A percentile compares a stretch with the other conserved stretches of the same genome.
These are phyloP conservation scores for Danaus melanippus DNA, from an alignment of 1,140 invertebrate genomes.

Conservation along the genomic window DNA sequence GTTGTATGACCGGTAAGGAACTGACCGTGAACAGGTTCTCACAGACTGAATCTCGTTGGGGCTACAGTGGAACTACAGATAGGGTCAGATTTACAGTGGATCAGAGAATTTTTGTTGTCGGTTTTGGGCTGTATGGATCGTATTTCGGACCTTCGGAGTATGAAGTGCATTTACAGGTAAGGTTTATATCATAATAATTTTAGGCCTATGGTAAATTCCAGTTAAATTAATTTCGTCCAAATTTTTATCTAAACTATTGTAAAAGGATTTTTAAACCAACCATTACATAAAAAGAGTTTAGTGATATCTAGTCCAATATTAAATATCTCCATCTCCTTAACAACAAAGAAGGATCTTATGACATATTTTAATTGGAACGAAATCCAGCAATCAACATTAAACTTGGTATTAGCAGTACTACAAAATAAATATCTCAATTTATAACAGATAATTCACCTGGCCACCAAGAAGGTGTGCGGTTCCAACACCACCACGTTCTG, in stretches of 20 bases:
- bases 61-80: constrained; percentile 90
- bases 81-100: constrained; percentile 89
- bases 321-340: too few relatives aligned
- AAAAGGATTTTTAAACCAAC: too few relatives aligned
- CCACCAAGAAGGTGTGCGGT: constrained; percentile 83
- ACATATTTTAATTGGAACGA: neutral
- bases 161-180: constrained; percentile 80
- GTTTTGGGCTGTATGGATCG: constrained; percentile 91
- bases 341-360: neutral
- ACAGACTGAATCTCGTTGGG: constrained; percentile 88
- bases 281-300: too few relatives aligned
- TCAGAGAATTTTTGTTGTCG: constrained; percentile 87
- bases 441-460: constrained; percentile 79
- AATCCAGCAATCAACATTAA: too few relatives aligned
- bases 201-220: too few relatives aligned
- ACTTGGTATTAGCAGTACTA: too few relatives aligned
- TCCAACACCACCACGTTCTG: constrained; percentile 85
- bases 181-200: constrained; percentile 1
- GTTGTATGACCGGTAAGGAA: constrained; percentile 88
- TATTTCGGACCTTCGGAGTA: constrained; percentile 89
- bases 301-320: too few relatives aligned
- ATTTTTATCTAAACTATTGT: too few relatives aligned
- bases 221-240: too few relatives aligned
- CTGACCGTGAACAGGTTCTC: constrained; percentile 85
- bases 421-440: neutral